These are phyloP conservation scores for Stegophylla sp. DNA, from an alignment of 2,888 invertebrate species.

Conservation along the genomic window DNA sequence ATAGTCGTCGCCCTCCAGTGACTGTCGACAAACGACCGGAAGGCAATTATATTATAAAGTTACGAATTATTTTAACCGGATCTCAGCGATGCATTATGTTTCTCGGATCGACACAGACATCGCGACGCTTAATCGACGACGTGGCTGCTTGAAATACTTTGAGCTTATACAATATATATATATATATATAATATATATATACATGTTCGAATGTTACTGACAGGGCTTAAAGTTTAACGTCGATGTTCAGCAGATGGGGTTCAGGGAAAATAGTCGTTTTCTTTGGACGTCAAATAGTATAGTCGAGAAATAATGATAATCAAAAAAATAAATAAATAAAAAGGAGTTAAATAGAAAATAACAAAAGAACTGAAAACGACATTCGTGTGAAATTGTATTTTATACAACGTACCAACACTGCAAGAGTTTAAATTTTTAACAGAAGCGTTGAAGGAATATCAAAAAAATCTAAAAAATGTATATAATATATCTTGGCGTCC, in stretches of 20 bases:
- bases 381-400: too few species aligned
- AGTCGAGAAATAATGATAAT: background rate
- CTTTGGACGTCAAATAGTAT: background rate
- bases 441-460: too few species aligned
- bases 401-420: too few species aligned
- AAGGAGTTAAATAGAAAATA: background rate
- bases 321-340: too few species aligned
- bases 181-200: background rate
- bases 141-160: background rate
- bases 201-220: conserved; percentile 18
- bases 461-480: too few species aligned
- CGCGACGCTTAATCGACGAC: conserved; percentile 26
- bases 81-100: background rate
- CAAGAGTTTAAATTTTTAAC: too few species aligned
- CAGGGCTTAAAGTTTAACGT: conserved; percentile 32
- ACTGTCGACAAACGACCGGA: background rate
- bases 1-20: background rate
- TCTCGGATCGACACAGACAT: background rate
- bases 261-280: background rate
- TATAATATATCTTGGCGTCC: too few species aligned
- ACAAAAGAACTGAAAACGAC: too few species aligned
- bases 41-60: conserved; percentile 37
- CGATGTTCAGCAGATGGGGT: background rate
- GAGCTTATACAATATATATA: background rate
- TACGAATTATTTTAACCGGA: conserved; percentile 11